Evolutionary conservation across 2,888 invertebrate genomes (phyloP), one percentile per base, ranked within the genome.

Genomic region (Idaea aversata): DNA sequence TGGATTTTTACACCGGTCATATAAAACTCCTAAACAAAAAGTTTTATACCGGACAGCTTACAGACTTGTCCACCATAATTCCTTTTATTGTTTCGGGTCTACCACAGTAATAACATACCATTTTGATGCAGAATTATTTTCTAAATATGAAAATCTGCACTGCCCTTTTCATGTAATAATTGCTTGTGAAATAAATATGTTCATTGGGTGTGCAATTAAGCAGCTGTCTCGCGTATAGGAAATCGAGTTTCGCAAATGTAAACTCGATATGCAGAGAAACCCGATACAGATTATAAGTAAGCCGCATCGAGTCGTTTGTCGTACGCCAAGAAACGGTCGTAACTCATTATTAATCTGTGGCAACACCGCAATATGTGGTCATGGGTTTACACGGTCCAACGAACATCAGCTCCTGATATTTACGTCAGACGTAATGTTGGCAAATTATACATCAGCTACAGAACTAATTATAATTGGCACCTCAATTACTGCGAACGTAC

Each of bases 381-480:
- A 81, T 69, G 74, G 71, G 76, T 82, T 85, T 65, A 70, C 68
- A 65, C 57, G 35, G 58, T 65, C 65, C 86, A 86, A 83, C 83
- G 72, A 75, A 80, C 86, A 82, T 84, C 81, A 59, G 84, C 87
- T 88, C 84, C 88, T 90, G 88, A 88, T 88, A 91, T 91, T 91
- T 88, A 81, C 83, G 71, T 77, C 76, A 78, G 76, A 72, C 76
- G 79, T 90, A 91, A 91, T 91, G 82, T 79, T 81, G 72, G 87
- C 80, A 88, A 92, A 92, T 91, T 92, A 90, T 80, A 91, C 85
- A 72, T 80, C 79, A 66, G 58, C 16, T 65, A 65, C 65, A 75
- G 72, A 72, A 74, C 74, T 86, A 88, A 87, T 89, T 83, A 85
- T 47, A 47, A 47, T 80, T 80, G 78, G 77, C 80, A 83, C 79